Evolutionary conservation across 1,140 invertebrate species (phyloP), one percentile per base, ranked within the genome.

Genomic region (Bombus sibiricus): DNA sequence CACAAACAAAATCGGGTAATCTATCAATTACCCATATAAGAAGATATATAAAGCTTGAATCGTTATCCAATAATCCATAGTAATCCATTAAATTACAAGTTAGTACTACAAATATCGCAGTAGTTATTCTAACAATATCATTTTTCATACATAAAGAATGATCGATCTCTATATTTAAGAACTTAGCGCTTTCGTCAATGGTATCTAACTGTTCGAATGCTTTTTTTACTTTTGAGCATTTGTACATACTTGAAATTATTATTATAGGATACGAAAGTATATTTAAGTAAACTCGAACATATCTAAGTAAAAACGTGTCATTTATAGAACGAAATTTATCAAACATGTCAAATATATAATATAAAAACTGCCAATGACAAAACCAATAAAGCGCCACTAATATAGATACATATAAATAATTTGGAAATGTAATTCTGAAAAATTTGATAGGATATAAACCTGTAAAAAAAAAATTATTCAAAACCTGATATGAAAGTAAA

Each of bases 371-470:
- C 12, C 28, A 34, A 3, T 53, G n/a, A 22, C 78, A 28, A 22
- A 4, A 25, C 5, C 12, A 59, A 72, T 80, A 85, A 28, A 34
- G 3, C 37, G 39, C 9, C 25, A 80, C 4, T 34, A 85, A 28
- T 53, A 80, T 32, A 1, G 28, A 25, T 62, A 22, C 34, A 15
- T 79, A 73, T 25, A 80, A 25, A 41, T 80, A 72, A 69, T 80
- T 47, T 4, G 9, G 9, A 13, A 4, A 78, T 8, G 13, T 5
- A 18, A 5, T 39, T 72, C 22, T 80, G 47, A 15, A 62, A 47
- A 80, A 80, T 62, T 32, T 72, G n/a, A 80, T 47, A 28, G 83
- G 83, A 12, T 85, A 85, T 41, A 85, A 71, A 39, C 83, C 83
- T 85, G 39, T 6, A 53, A 80, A 9, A 8, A 18, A 18, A 69